A percentile compares a stretch with the other conserved stretches of the same genome.
These are phyloP conservation scores for Helarctos malayanus DNA, from an alignment of 2,797 vertebrate genomes.

Conservation along the genomic window DNA sequence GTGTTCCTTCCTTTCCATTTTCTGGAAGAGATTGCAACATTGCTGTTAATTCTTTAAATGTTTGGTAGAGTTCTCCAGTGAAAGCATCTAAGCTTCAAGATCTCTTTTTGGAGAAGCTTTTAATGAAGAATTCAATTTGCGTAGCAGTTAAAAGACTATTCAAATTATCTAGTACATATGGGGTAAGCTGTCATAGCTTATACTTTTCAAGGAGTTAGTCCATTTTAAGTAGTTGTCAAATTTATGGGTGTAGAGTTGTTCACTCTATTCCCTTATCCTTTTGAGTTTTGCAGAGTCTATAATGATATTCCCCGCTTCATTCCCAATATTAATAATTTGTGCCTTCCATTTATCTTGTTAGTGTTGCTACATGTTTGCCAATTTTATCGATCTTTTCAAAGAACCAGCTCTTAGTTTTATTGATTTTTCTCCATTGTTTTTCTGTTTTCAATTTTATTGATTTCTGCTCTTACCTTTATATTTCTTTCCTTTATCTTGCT, in stretches of 20 bases:
- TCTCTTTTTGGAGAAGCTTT: neutral
- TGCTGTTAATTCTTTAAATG: slow-evolving; percentile 22
- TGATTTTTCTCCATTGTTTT: slow-evolving; percentile 23
- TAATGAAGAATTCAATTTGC: slow-evolving; percentile 33
- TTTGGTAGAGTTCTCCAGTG: neutral
- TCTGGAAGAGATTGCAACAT: neutral
- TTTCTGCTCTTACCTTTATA: neutral
- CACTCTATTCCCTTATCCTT: neutral
- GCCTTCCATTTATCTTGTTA: slow-evolving; percentile 30
- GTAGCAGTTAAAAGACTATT: neutral
- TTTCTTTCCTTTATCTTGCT: neutral
- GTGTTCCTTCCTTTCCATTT: neutral
- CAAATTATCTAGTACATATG: slow-evolving; percentile 17
- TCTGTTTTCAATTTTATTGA: slow-evolving; percentile 18
- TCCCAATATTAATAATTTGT: neutral
- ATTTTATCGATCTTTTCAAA: slow-evolving; percentile 54
- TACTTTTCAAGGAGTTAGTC: slow-evolving; percentile 13
- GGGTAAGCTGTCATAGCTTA: neutral
- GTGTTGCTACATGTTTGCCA: neutral
- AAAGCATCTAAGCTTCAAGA: slow-evolving; percentile 8
- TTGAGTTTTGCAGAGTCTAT: neutral
- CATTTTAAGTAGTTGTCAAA: neutral
- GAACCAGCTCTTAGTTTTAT: slow-evolving; percentile 33
- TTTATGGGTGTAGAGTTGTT: neutral
- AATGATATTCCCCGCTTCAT: neutral